phyloP scores from a whole-genome alignment of 2,113 vertebrate genomes.

The Colossoma macropomum region DNA sequence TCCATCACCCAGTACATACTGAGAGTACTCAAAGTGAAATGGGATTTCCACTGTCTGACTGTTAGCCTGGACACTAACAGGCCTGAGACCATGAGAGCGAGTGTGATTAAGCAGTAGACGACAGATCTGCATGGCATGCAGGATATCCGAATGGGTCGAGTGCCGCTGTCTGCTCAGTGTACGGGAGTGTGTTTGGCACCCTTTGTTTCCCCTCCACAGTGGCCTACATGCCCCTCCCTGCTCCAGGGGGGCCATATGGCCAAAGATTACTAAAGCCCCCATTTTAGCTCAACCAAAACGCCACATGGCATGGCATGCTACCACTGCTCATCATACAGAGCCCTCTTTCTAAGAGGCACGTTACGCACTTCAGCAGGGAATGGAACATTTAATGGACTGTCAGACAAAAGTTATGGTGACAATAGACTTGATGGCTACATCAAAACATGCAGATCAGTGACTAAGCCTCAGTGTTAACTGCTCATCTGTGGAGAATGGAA shows the following conservation, averaged over 20 bases:
- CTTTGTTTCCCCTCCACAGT: constrained; percentile 56
- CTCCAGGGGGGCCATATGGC: constrained; percentile 67
- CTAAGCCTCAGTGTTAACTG: not conserved
- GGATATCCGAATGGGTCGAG: constrained; percentile 22
- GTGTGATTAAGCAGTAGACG: constrained; percentile 1
- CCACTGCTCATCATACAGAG: not conserved
- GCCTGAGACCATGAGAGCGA: not conserved
- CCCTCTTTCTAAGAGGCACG: not conserved
- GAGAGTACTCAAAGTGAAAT: not conserved
- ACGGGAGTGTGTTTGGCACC: constrained; percentile 33
- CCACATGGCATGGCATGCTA: constrained; percentile 25
- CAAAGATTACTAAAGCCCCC: constrained; percentile 65
- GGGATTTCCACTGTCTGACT: not conserved
- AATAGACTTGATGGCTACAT: not conserved
- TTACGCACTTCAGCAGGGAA: not conserved
- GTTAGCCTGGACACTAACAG: not conserved
- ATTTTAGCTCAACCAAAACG: constrained; percentile 55
- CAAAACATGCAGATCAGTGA: not conserved
- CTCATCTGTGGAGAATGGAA: not conserved
- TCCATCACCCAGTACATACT: too few relatives aligned
- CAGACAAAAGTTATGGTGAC: not conserved
- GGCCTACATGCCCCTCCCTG: constrained; percentile 59
- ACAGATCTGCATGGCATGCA: constrained; percentile 8
- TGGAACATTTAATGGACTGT: constrained; percentile 16
- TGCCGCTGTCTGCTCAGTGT: not conserved